These are phyloP conservation scores for Protaetia brevitarsis DNA, from an alignment of 1,140 invertebrate genomes.

Conservation along the genomic window DNA sequence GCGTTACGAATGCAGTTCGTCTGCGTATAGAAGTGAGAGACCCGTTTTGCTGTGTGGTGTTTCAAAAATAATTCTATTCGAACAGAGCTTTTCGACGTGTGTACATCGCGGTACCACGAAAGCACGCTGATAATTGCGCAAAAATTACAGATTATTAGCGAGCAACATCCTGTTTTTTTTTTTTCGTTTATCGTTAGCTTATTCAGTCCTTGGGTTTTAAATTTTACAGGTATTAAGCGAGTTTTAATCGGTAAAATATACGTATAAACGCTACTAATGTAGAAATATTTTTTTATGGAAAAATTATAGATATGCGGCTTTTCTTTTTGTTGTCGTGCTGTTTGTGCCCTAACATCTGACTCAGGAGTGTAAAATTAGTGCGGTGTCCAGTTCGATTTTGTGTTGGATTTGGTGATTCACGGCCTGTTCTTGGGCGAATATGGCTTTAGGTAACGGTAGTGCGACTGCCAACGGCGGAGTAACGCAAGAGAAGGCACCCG, in stretches of 20 bases:
- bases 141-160: neutral
- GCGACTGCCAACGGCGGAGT: constrained; percentile 52
- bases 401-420: neutral
- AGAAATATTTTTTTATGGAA: neutral
- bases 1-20: neutral
- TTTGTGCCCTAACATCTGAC: constrained; percentile 1
- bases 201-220: neutral
- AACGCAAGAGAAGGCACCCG: constrained; percentile 57
- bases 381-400: neutral
- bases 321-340: neutral
- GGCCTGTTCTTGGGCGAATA: constrained; percentile 23
- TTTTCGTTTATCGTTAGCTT: constrained; percentile 1
- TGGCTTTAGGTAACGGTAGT: constrained; percentile 49
- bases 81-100: constrained; percentile 15
- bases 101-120: constrained; percentile 2
- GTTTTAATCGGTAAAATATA: neutral
- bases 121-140: neutral
- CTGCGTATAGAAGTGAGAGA: neutral
- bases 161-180: neutral
- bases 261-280: neutral
- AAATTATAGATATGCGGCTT: constrained; percentile 6
- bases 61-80: neutral
- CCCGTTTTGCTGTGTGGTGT: neutral
- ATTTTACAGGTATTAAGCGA: neutral
- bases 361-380: neutral